Base-by-base conservation (phyloP, 2,888 invertebrate genomes). In the Hymenopus coronatus region DNA sequence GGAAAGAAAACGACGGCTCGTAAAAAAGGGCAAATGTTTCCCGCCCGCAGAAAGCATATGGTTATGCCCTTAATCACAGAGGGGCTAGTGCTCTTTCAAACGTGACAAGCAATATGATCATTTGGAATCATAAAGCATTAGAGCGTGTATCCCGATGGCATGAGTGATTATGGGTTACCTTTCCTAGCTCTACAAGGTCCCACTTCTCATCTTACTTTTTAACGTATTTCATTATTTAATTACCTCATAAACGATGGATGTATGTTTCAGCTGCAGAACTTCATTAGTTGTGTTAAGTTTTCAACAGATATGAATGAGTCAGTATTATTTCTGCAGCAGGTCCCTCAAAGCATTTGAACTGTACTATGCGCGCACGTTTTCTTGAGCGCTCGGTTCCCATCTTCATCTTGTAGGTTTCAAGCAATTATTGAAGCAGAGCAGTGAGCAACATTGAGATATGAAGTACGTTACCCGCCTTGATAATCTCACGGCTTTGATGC, bases 41-140 rank as follows among this genome's bases (percentile, higher is more conserved):
- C 85, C 28, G 85, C 46, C 85, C 28, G 28, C 27, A 40, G 40
- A 25, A 40, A 40, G 81, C 54, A 30, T 30, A 84, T 28, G 28
- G 84, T 84, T 33, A 84, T 28, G 25, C 84, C 28, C 25, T 25
- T 84, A 84, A 84, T 70, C 81, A 86, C 25, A 85, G 28, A 25
- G 87, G 27, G n/a, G 87, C n/a, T 28, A 86, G 86, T 7, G n/a
- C 81, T 54, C 82, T 82, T 82, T 82, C 82, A 87, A 87, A 87
- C 87, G 82, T 87, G 87, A 87, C 87, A 82, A 25, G 82, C 82
- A 30, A 82, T 87, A 33, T 82, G 81, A 87, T 87, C 87, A 82
- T 87, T 87, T 82, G 40, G 82, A 27, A 27, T 30, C 87, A 87
- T 82, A 33, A 87, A 87, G 87, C 82, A 82, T 87, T 12, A n/a